Evolutionary conservation across 2,797 vertebrate genomes (phyloP).

Genomic region (Xiphorhynchus erythropygius): DNA sequence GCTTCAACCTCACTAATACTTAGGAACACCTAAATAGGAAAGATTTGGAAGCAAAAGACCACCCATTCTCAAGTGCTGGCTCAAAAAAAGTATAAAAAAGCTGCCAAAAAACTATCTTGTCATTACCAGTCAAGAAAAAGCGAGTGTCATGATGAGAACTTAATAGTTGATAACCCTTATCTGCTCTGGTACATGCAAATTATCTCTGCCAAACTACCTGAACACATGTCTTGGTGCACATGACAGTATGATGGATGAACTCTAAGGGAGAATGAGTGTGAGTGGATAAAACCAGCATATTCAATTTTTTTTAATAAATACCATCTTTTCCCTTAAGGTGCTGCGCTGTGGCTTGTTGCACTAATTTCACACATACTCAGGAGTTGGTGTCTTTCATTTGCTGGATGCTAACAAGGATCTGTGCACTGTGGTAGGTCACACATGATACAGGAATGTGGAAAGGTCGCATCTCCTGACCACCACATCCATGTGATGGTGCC

Average conservation of each 20-base stretch:
- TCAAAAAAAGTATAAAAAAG: neutral
- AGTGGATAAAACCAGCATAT: neutral
- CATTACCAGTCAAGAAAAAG: neutral
- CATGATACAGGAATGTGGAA: rapidly evolving
- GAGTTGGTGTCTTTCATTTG: neutral
- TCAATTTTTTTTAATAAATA: neutral
- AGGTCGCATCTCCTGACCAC: neutral
- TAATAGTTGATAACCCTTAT: neutral
- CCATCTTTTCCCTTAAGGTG: neutral
- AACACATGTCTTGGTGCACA: neutral
- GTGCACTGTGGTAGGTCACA: neutral
- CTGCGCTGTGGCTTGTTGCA: neutral
- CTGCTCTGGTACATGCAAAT: rapidly evolving
- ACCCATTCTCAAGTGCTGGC: neutral
- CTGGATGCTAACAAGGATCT: neutral
- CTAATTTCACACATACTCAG: neutral
- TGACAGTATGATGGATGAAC: neutral
- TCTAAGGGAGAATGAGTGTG: neutral
- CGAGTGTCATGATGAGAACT: neutral
- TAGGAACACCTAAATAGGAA: neutral
- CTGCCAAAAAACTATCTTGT: neutral
- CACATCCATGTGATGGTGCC: neutral
- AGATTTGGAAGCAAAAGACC: neutral
- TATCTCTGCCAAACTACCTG: neutral
- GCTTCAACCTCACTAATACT: neutral